Percentiles rank a stretch among this genome's conserved stretches.
phyloP scores from a whole-genome alignment of 2,888 invertebrate genomes.

The Drosophila rubida region DNA sequence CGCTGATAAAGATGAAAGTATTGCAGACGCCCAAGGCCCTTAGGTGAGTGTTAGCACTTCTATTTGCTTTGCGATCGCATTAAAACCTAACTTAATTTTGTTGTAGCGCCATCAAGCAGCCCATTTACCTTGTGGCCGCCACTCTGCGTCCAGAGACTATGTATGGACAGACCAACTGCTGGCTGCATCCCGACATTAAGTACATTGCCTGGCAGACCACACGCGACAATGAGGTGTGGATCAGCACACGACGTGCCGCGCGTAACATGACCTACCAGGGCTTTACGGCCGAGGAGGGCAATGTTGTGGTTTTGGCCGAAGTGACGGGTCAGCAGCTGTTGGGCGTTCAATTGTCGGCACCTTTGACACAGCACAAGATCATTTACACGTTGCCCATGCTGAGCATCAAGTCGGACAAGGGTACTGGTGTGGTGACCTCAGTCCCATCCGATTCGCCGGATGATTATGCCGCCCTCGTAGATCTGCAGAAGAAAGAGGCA shows the following conservation, averaged over 20 bases:
- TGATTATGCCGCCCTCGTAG: constrained; percentile 97
- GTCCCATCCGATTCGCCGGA: constrained; percentile 99
- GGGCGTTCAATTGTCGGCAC: constrained; percentile 93
- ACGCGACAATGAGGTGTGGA: constrained; percentile 90
- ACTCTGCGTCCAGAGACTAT: constrained; percentile 99
- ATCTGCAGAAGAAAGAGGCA: constrained; percentile 97
- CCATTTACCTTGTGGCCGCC: constrained; percentile 92
- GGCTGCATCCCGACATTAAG: constrained; percentile 97
- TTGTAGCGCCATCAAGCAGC: constrained; percentile 70
- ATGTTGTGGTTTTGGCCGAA: constrained; percentile 89
- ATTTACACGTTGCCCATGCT: constrained; percentile 99
- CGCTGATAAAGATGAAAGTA: constrained; percentile 96
- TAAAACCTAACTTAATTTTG: neutral
- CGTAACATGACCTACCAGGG: constrained; percentile 98
- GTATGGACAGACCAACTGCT: constrained; percentile 99
- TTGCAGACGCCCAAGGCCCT: constrained; percentile 87
- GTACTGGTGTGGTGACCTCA: constrained; percentile 98
- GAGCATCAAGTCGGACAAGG: constrained; percentile 98
- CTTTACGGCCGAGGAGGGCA: constrained; percentile 92
- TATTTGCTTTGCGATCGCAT: neutral
- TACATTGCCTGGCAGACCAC: constrained; percentile 94
- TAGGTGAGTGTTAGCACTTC: constrained; percentile 85
- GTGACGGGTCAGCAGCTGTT: constrained; percentile 91
- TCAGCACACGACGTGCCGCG: constrained; percentile 95
- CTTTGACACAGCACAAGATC: constrained; percentile 91